phyloP scores from a whole-genome alignment of 2,113 vertebrate species.

The Canis aureus region DNA sequence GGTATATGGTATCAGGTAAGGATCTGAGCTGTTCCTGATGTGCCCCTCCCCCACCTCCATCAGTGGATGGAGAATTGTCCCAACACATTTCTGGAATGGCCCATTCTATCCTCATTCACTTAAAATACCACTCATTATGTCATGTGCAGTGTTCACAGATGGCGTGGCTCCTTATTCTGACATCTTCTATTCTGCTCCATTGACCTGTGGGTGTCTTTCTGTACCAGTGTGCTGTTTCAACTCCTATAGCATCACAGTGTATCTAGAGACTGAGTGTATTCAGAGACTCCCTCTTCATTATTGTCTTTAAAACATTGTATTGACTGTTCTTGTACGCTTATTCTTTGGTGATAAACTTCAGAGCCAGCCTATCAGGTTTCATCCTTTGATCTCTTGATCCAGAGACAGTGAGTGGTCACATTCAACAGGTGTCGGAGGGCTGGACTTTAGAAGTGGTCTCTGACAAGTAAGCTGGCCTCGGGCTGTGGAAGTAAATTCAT shows the following conservation, averaged over 20 bases:
- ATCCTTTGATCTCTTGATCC: conserved; percentile 44
- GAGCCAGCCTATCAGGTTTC: neutral
- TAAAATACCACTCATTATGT: neutral
- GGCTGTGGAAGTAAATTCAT: neutral
- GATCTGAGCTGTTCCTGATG: neutral
- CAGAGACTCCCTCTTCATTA: neutral
- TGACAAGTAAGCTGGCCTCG: neutral
- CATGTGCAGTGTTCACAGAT: too few species aligned
- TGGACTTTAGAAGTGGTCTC: neutral
- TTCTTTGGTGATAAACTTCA: neutral
- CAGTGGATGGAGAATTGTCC: neutral
- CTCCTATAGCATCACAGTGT: neutral
- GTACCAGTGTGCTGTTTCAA: neutral
- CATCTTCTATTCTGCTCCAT: accelerated
- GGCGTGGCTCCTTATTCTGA: neutral
- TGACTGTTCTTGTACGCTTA: neutral
- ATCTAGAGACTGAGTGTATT: neutral
- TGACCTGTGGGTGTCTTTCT: neutral
- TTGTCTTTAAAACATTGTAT: neutral
- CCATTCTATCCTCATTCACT: neutral
- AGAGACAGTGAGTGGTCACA: neutral
- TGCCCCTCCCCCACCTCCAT: accelerated
- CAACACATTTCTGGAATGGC: neutral
- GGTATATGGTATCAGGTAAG: neutral
- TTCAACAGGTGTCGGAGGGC: neutral